Evolutionary conservation across 2,113 vertebrate species (phyloP).

Genomic region (Calidris pugnax): DNA sequence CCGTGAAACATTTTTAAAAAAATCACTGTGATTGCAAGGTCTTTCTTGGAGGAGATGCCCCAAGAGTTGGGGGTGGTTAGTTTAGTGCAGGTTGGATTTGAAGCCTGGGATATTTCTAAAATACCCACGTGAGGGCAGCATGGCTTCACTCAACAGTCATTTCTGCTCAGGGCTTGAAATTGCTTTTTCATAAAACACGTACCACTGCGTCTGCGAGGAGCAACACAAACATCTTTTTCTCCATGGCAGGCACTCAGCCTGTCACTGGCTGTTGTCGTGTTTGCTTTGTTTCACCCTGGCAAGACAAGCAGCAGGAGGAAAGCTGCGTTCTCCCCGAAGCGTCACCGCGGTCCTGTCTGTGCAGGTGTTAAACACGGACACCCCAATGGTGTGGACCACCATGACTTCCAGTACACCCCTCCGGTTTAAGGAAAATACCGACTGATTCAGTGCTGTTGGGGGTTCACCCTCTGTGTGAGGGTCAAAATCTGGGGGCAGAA

Average conservation of each 20-base stretch:
- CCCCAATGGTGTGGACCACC: neutral
- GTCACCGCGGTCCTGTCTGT: rapidly evolving
- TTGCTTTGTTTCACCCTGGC: neutral
- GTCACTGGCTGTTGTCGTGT: neutral
- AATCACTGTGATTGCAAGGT: neutral
- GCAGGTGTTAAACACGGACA: neutral
- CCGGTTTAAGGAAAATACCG: neutral
- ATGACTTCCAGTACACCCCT: neutral
- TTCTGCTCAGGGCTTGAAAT: rapidly evolving
- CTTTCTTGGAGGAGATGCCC: neutral
- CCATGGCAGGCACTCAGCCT: rapidly evolving
- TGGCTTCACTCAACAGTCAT: neutral
- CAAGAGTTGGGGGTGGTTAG: rapidly evolving
- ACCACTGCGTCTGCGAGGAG: neutral
- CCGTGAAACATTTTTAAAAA: neutral
- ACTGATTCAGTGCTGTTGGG: neutral
- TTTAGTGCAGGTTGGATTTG: neutral
- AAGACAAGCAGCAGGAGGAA: neutral
- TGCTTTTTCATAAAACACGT: rapidly evolving
- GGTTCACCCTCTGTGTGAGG: rapidly evolving
- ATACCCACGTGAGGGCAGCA: conserved; percentile 1
- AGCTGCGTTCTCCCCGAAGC: neutral
- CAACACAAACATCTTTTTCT: rapidly evolving
- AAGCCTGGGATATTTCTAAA: rapidly evolving
- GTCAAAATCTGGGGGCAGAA: neutral